phyloP scores from a whole-genome alignment of 2,888 invertebrate species.

The Pristionchus entomophagus region DNA sequence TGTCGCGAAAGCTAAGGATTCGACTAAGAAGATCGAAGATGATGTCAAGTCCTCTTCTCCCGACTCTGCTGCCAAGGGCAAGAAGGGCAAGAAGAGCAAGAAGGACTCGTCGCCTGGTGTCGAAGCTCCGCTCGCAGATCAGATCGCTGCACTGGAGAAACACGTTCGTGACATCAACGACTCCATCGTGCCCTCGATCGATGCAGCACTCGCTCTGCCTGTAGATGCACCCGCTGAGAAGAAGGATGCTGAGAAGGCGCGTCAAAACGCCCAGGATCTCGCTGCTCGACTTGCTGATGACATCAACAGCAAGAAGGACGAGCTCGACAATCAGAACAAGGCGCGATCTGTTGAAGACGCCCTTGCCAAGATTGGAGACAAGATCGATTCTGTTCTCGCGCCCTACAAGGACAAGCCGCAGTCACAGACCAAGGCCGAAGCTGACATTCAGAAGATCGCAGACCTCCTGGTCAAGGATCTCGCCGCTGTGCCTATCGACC shows the following conservation, averaged over 20 bases:
- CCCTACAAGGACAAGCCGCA: slow-evolving; percentile 54
- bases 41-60: slow-evolving; percentile 23
- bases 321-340: slow-evolving; percentile 48
- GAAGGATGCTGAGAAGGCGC: slow-evolving; percentile 43
- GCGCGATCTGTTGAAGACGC: slow-evolving; percentile 22
- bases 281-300: slow-evolving; percentile 53
- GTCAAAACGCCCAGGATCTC: slow-evolving; percentile 38
- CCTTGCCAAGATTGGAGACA: slow-evolving; percentile 42
- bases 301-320: slow-evolving; percentile 51
- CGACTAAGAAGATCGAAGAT: slow-evolving; percentile 38
- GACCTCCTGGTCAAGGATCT: slow-evolving; percentile 28
- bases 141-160: slow-evolving; percentile 52
- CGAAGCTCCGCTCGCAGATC: slow-evolving; percentile 53
- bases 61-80: slow-evolving; percentile 44
- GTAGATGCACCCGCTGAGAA: slow-evolving; percentile 41
- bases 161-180: slow-evolving; percentile 45
- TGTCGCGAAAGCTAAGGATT: slow-evolving; percentile 10
- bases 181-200: background rate
- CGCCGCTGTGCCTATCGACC: slow-evolving; percentile 37
- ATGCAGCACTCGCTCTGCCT: slow-evolving; percentile 32
- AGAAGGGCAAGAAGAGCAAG: slow-evolving; percentile 51
- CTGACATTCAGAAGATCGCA: slow-evolving; percentile 36
- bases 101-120: slow-evolving; percentile 51
- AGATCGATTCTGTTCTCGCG: slow-evolving; percentile 55
- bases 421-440: slow-evolving; percentile 11